A percentile compares a stretch with the other conserved stretches of the same genome.
These are phyloP conservation scores for Carassius gibelio DNA, from an alignment of 2,113 vertebrate species.

Conservation along the genomic window DNA sequence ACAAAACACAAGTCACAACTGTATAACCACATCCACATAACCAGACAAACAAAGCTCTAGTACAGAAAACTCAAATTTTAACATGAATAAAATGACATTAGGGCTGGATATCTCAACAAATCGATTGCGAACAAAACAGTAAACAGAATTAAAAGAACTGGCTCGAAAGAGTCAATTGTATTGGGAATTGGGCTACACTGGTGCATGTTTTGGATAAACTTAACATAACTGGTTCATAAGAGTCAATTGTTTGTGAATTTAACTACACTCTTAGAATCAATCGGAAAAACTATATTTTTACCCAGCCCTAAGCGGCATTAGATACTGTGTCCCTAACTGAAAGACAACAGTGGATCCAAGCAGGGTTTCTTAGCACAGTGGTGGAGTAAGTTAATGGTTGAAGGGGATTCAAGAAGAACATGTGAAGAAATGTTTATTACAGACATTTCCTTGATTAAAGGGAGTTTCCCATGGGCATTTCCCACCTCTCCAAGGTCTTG, in stretches of 20 bases:
- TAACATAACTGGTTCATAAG: no score
- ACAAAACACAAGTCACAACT: not conserved
- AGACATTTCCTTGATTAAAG: constrained; percentile 29
- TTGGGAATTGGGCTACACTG: no score
- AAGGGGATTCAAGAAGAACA: constrained; percentile 6
- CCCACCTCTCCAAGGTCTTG: not conserved
- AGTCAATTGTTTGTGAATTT: no score
- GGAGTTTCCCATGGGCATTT: constrained; percentile 4
- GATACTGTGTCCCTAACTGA: not conserved
- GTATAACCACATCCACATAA: not conserved
- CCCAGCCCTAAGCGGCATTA: not conserved
- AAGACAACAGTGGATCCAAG: not conserved
- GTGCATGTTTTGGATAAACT: no score
- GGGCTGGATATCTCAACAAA: not conserved
- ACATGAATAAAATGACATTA: not conserved
- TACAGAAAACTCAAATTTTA: not conserved
- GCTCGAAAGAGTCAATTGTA: not conserved
- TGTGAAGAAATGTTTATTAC: constrained; percentile 14
- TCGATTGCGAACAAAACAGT: not conserved
- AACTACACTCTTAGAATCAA: not conserved
- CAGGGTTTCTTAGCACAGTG: not conserved
- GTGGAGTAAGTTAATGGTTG: not conserved
- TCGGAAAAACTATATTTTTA: not conserved
- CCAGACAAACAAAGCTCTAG: not conserved
- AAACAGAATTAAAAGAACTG: not conserved